Conservation (phyloP, 1,140 invertebrate species). For the Atta texana region DNA sequence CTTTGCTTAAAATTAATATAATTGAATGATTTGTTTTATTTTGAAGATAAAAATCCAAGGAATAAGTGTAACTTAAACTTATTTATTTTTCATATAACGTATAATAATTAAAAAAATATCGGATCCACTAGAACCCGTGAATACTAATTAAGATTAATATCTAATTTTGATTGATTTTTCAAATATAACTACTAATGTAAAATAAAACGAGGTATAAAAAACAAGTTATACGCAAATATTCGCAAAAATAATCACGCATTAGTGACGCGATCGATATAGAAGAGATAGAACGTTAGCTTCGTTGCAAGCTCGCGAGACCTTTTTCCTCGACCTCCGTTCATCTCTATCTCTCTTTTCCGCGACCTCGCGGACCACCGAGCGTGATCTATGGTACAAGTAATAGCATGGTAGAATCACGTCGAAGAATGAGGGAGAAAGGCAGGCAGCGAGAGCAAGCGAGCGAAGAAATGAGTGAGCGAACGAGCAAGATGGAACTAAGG, state of each 20-base stretch:
- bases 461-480: background rate
- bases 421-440: constrained; percentile 70
- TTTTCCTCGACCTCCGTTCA: constrained; percentile 58
- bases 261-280: constrained; percentile 17
- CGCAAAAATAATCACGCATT: background rate
- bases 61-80: too few relatives aligned
- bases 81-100: too few relatives aligned
- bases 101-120: too few relatives aligned
- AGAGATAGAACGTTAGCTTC: constrained; percentile 21
- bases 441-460: constrained; percentile 38
- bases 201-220: background rate
- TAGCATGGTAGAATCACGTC: constrained; percentile 75
- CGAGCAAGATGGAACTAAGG: constrained; percentile 16
- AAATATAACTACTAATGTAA: background rate
- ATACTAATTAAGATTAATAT: too few relatives aligned
- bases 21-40: too few relatives aligned
- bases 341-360: constrained; percentile 67
- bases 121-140: too few relatives aligned
- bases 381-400: constrained; percentile 80
- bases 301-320: constrained; percentile 32
- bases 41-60: too few relatives aligned
- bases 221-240: background rate
- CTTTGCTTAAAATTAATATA: too few relatives aligned
- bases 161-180: background rate
- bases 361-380: constrained; percentile 74